These are phyloP conservation scores for Melanostoma scalare DNA, from an alignment of 2,888 invertebrate genomes.

Conservation along the genomic window DNA sequence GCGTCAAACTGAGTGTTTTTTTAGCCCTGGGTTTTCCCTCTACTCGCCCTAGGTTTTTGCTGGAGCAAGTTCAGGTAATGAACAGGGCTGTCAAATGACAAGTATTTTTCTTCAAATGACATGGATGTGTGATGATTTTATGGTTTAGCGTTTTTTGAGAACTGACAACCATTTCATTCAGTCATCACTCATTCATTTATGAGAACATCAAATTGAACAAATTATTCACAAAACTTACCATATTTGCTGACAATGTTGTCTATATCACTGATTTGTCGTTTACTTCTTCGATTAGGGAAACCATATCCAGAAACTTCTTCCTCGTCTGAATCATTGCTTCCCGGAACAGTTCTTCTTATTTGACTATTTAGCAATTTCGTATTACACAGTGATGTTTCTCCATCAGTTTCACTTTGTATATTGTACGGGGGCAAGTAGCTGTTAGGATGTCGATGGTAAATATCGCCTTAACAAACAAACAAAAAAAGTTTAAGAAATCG, in stretches of 20 bases:
- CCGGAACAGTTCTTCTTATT: conserved; percentile 73
- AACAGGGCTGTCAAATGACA: too few relatives aligned
- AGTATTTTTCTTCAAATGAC: conserved; percentile 2
- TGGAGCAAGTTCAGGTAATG: too few relatives aligned
- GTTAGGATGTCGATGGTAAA: conserved; percentile 92
- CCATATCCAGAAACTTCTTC: conserved; percentile 82
- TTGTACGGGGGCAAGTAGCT: conserved; percentile 89
- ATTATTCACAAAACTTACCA: conserved; percentile 67
- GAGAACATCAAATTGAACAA: not conserved
- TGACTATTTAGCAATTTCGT: conserved; percentile 74
- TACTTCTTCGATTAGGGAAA: conserved; percentile 82
- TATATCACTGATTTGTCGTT: conserved; percentile 78
- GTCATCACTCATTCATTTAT: not conserved
- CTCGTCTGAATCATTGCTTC: conserved; percentile 80
- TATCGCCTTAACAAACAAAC: conserved; percentile 83
- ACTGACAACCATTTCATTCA: not conserved
- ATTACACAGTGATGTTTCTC: conserved; percentile 81
- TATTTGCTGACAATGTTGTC: conserved; percentile 73
- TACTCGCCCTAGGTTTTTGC: too few relatives aligned
- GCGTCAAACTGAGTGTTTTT: too few relatives aligned
- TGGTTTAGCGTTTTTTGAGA: not conserved
- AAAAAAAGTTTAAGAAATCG: conserved; percentile 12
- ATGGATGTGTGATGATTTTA: not conserved
- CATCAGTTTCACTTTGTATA: conserved; percentile 86
- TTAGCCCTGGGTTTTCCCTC: too few relatives aligned